Percentiles rank a stretch among this genome's conserved stretches.
Evolutionary conservation across 2,888 invertebrate genomes (phyloP).

Genomic region (Heteropelma amictum): DNA sequence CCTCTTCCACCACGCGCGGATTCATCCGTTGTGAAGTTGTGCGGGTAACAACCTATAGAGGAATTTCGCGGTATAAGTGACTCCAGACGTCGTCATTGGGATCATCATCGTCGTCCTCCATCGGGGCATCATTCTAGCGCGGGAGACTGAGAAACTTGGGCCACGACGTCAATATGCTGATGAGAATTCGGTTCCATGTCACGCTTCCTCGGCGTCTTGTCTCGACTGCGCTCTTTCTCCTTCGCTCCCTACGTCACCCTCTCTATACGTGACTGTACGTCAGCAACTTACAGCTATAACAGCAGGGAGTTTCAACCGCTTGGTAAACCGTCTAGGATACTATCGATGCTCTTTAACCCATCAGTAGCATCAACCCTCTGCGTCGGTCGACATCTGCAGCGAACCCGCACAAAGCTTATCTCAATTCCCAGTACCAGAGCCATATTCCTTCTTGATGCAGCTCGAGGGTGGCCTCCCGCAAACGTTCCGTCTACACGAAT

Average conservation of each 20-base stretch:
- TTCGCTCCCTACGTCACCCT: background rate
- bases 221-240: slow-evolving; percentile 19
- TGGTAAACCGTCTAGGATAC: slow-evolving; percentile 27
- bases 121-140: slow-evolving; percentile 30
- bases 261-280: too few species aligned
- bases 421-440: background rate
- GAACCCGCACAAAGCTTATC: slow-evolving; percentile 21
- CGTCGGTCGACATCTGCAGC: slow-evolving; percentile 40
- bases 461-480: background rate
- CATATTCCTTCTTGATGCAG: background rate
- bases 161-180: slow-evolving; percentile 64
- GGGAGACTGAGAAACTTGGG: slow-evolving; percentile 45
- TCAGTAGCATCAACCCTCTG: slow-evolving; percentile 32
- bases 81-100: slow-evolving; percentile 14
- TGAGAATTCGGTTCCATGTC: slow-evolving; percentile 68
- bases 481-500: slow-evolving; percentile 45
- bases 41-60: background rate
- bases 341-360: slow-evolving; percentile 41
- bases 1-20: too few species aligned
- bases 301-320: slow-evolving; percentile 9
- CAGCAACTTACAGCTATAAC: slow-evolving; percentile 25
- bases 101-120: slow-evolving; percentile 33
- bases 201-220: slow-evolving; percentile 59
- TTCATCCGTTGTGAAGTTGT: too few species aligned
- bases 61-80: slow-evolving; percentile 19